These are phyloP conservation scores for Eleginops maclovinus DNA, from an alignment of 2,113 vertebrate genomes.

Conservation along the genomic window DNA sequence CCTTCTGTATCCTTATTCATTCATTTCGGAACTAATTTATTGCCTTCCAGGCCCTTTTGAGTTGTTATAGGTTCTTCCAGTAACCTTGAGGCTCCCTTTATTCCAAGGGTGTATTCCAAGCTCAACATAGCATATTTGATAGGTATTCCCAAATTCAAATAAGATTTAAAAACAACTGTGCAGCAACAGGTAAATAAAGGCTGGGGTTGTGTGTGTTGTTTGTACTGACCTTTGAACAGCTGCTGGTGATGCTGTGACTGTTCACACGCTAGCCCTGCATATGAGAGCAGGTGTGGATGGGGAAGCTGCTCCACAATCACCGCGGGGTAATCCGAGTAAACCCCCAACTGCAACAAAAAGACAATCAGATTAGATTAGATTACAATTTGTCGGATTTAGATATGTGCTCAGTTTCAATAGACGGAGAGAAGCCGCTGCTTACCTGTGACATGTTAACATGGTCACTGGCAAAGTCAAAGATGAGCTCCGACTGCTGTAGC, in stretches of 20 bases:
- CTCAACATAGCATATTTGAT: too few relatives aligned
- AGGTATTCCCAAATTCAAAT: too few relatives aligned
- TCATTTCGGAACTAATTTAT: too few relatives aligned
- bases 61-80: too few relatives aligned
- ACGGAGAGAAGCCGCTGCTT: neutral
- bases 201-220: neutral
- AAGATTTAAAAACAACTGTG: too few relatives aligned
- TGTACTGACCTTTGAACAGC: conserved; percentile 71
- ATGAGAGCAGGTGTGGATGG: conserved; percentile 89
- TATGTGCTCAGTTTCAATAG: neutral
- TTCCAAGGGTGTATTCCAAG: too few relatives aligned
- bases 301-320: conserved; percentile 96
- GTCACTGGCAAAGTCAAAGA: conserved; percentile 96
- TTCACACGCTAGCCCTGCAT: conserved; percentile 89
- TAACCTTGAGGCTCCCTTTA: too few relatives aligned
- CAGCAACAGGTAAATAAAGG: conserved; percentile 9
- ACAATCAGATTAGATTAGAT: neutral
- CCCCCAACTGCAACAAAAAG: conserved; percentile 82
- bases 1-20: too few relatives aligned
- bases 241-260: conserved; percentile 79
- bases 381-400: neutral
- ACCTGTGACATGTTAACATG: conserved; percentile 92
- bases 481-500: conserved; percentile 90
- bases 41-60: too few relatives aligned
- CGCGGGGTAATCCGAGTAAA: conserved; percentile 90